Percentiles rank a stretch among this genome's conserved stretches.
phyloP scores from a whole-genome alignment of 37 sponge, comb jelly and placozoan species.

The Agelas oroides region DNA sequence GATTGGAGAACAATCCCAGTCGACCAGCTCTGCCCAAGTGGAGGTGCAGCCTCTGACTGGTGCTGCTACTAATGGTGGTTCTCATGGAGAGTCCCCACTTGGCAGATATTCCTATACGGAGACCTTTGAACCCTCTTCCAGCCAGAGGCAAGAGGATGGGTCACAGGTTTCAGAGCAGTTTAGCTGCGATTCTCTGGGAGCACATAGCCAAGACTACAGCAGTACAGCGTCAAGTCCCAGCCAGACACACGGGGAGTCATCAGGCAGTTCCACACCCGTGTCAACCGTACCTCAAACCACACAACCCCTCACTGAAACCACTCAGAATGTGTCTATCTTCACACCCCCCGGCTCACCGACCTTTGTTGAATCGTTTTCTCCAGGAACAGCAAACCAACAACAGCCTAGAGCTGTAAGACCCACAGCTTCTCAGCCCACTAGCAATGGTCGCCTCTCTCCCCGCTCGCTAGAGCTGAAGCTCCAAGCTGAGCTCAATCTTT shows the following conservation, averaged over 20 bases:
- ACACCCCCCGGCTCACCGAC: slow-evolving; percentile 61
- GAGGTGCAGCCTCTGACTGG: no score
- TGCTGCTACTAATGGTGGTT: no score
- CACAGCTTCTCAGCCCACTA: not conserved
- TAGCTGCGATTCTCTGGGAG: slow-evolving; percentile 11
- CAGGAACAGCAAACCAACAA: not conserved
- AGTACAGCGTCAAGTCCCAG: no score
- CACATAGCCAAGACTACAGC: not conserved
- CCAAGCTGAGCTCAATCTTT: slow-evolving; percentile 60
- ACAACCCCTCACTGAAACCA: not conserved
- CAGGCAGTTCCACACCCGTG: no score
- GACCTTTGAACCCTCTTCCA: slow-evolving; percentile 15
- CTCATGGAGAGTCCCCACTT: no score
- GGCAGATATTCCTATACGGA: slow-evolving; percentile 6
- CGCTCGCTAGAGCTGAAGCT: slow-evolving; percentile 64
- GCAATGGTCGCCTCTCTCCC: slow-evolving; percentile 66
- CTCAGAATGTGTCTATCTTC: slow-evolving; percentile 10
- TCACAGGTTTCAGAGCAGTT: slow-evolving; percentile 13
- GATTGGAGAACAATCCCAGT: not conserved
- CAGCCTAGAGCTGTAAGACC: not conserved
- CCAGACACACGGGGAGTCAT: no score
- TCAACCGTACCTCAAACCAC: not conserved
- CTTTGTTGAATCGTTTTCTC: slow-evolving; percentile 17
- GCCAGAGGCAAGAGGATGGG: not conserved
- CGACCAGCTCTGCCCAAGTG: not conserved